Conservation (phyloP, 2,888 invertebrate genomes). For the Argyresthia goedartella region DNA sequence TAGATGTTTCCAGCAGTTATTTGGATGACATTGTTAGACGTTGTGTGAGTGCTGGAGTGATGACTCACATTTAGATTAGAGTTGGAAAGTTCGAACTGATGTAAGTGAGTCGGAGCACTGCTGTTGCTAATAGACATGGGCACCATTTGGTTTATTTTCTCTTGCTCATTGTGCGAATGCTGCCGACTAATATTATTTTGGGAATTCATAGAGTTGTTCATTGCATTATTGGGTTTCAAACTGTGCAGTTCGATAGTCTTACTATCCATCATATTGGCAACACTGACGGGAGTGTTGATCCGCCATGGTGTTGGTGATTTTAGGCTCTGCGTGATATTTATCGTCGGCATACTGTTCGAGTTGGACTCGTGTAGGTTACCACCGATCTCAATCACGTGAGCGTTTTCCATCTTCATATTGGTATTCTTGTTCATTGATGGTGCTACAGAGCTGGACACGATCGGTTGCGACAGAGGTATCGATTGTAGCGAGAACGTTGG, state of each 20-base stretch:
- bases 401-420: conserved; percentile 53
- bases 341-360: conserved; percentile 46
- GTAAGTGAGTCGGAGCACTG: conserved; percentile 35
- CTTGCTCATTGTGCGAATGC: conserved; percentile 39
- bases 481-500: conserved; percentile 55
- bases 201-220: conserved; percentile 38
- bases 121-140: conserved; percentile 35
- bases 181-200: conserved; percentile 36
- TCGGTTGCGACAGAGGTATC: conserved; percentile 59
- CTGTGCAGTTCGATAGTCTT: conserved; percentile 38
- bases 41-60: conserved; percentile 44
- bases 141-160: conserved; percentile 48
- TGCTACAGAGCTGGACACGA: conserved; percentile 60
- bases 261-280: conserved; percentile 36
- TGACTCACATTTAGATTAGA: conserved; percentile 39
- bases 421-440: conserved; percentile 42
- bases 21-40: conserved; percentile 58
- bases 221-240: conserved; percentile 34
- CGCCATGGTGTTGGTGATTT: conserved; percentile 65
- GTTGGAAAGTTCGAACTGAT: conserved; percentile 45
- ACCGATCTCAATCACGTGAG: conserved; percentile 61
- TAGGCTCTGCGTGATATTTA: conserved; percentile 57
- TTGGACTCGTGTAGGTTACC: conserved; percentile 54
- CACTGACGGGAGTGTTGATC: conserved; percentile 30
- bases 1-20: conserved; percentile 62